phyloP scores from a whole-genome alignment of 2,113 vertebrate species.

The Siniperca knerii region DNA sequence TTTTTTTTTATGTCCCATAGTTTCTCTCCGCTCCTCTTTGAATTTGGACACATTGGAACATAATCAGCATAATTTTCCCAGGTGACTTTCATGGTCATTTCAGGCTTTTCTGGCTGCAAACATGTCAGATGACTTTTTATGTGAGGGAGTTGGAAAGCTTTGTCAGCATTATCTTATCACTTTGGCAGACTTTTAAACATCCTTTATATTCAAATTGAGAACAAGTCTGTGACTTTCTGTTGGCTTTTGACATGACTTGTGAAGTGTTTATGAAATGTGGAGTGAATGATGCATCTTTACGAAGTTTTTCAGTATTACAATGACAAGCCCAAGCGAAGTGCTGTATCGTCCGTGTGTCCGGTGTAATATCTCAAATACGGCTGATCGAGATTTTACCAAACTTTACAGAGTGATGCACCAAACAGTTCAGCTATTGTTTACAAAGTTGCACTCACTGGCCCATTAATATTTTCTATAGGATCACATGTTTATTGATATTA shows the following conservation, averaged over 20 bases:
- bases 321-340: background rate
- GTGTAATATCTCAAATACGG: background rate
- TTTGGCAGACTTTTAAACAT: background rate
- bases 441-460: background rate
- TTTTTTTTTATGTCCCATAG: background rate
- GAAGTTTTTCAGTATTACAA: background rate
- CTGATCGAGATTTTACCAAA: background rate
- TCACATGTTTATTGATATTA: background rate
- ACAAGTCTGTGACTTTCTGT: background rate
- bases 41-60: background rate
- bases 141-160: constrained; percentile 8
- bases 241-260: background rate
- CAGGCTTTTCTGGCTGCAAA: background rate
- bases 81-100: background rate
- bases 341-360: background rate
- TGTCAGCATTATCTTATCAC: background rate
- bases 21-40: background rate
- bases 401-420: background rate
- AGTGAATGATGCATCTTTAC: background rate
- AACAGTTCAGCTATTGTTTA: background rate
- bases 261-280: background rate
- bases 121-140: background rate
- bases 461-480: background rate
- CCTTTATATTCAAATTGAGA: background rate
- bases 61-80: background rate